Conservation (phyloP, 2,797 vertebrate species). For the Enoplosus armatus region DNA sequence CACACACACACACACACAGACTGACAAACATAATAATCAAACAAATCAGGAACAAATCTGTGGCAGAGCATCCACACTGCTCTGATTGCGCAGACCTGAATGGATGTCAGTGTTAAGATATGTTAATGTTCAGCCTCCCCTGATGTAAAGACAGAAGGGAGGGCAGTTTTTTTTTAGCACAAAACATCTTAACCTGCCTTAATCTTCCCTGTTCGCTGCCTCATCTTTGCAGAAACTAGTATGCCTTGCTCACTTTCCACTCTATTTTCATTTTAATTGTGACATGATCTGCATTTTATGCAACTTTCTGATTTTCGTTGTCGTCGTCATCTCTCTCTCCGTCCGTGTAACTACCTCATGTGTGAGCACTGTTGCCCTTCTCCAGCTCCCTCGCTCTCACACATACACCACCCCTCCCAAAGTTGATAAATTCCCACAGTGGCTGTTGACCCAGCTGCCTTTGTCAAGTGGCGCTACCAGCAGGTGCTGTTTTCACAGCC, state of each 20-base stretch:
- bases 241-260: conserved; percentile 39
- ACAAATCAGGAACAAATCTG: conserved; percentile 38
- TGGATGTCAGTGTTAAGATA: conserved; percentile 30
- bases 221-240: neutral
- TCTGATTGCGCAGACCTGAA: conserved; percentile 11
- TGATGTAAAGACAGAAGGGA: conserved; percentile 16
- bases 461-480: conserved; percentile 94
- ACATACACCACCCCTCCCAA: conserved; percentile 87
- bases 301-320: conserved; percentile 58
- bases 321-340: conserved; percentile 24
- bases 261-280: conserved; percentile 77
- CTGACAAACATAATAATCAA: conserved; percentile 45
- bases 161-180: neutral
- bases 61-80: conserved; percentile 30
- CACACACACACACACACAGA: conserved; percentile 27
- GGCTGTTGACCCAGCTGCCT: conserved; percentile 99
- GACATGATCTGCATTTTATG: conserved; percentile 87
- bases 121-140: conserved; percentile 38
- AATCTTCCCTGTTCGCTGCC: conserved; percentile 1
- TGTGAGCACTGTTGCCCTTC: conserved; percentile 59
- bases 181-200: neutral
- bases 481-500: conserved; percentile 99
- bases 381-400: conserved; percentile 70
- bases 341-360: conserved; percentile 52
- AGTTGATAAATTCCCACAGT: conserved; percentile 99